Evolutionary conservation across 2,888 invertebrate genomes (phyloP).

Genomic region (Perizoma affinitatum): DNA sequence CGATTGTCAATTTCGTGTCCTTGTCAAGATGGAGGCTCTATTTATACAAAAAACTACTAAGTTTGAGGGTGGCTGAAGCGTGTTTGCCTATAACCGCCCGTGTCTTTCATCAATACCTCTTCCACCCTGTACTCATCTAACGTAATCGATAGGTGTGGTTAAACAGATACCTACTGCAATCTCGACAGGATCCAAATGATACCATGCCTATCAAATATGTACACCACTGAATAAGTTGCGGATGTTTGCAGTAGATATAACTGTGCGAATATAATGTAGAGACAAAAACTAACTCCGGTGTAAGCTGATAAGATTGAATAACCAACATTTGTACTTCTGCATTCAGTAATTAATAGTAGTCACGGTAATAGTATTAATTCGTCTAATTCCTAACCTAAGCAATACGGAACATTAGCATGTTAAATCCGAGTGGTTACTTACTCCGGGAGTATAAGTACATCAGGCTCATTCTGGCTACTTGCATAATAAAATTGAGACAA

Average conservation of each 20-base stretch:
- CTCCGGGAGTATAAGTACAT: constrained; percentile 23
- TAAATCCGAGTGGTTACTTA: constrained; percentile 14
- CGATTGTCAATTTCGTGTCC: constrained; percentile 25
- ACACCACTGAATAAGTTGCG: constrained; percentile 5
- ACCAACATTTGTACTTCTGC: no score
- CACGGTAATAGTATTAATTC: no score
- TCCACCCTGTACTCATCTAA: constrained; percentile 16
- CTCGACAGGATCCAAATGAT: constrained; percentile 9
- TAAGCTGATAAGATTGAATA: no score
- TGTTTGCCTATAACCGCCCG: constrained; percentile 13
- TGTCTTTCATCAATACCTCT: constrained; percentile 18
- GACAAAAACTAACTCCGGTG: no score
- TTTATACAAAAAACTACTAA: constrained; percentile 20
- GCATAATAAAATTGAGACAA: constrained; percentile 44
- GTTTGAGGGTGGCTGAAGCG: constrained; percentile 10
- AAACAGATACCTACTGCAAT: constrained; percentile 9
- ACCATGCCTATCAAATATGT: constrained; percentile 7
- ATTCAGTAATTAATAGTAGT: no score
- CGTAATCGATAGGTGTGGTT: constrained; percentile 22
- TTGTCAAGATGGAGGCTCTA: constrained; percentile 12
- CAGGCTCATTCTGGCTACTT: constrained; percentile 37
- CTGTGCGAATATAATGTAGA: no score
- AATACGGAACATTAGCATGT: constrained; percentile 7
- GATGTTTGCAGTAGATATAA: neutral
- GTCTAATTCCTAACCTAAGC: constrained; percentile 10